Evolutionary conservation across 2,113 vertebrate genomes (phyloP).

Genomic region (Ranitomeya variabilis): DNA sequence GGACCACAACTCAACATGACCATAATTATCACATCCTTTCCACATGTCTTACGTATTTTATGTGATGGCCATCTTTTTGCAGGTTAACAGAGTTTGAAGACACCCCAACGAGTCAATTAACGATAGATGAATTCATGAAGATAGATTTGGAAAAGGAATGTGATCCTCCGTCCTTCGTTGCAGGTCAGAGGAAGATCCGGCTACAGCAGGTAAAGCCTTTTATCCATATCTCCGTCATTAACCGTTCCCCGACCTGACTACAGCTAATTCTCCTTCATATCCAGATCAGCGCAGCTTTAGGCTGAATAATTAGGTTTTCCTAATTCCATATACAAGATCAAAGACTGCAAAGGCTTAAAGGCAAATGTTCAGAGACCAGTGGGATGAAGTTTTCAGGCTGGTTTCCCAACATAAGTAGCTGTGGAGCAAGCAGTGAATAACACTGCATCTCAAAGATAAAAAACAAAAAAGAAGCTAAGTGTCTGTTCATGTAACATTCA

Average conservation of each 20-base stretch:
- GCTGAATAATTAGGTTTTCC: neutral
- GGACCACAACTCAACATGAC: too few relatives aligned
- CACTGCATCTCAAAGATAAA: neutral
- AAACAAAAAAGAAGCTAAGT: neutral
- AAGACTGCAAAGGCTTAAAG: neutral
- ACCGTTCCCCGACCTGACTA: too few relatives aligned
- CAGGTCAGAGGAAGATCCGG: constrained; percentile 82
- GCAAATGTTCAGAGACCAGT: neutral
- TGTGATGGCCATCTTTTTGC: neutral
- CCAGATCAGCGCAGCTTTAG: neutral
- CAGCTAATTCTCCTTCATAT: neutral
- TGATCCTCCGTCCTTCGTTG: constrained; percentile 90
- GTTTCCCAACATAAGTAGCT: neutral
- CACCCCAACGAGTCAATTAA: constrained; percentile 93
- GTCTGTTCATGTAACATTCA: too few relatives aligned
- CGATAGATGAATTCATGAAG: constrained; percentile 95
- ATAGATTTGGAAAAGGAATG: constrained; percentile 91
- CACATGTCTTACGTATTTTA: neutral
- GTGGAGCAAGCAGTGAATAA: neutral
- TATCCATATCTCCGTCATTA: neutral
- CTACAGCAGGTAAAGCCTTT: constrained; percentile 76
- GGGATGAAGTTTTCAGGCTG: neutral
- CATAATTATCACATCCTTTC: neutral
- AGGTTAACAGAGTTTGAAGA: constrained; percentile 94
- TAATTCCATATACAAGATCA: neutral